phyloP scores from a whole-genome alignment of 1,140 invertebrate species.

The Scylla paramamosain region DNA sequence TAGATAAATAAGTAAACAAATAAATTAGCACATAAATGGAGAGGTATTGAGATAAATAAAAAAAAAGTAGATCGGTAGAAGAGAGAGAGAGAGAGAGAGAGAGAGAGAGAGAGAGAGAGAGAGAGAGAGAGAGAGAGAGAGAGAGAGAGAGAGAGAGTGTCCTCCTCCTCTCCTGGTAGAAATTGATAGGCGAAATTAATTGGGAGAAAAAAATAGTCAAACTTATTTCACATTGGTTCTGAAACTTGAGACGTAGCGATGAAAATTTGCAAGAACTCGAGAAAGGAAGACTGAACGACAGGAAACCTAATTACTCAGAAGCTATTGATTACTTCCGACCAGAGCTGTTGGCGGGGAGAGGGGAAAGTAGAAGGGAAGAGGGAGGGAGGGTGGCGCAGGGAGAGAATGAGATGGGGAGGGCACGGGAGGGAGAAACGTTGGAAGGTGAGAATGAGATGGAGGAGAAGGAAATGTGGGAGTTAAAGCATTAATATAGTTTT shows the following conservation, averaged over 20 bases:
- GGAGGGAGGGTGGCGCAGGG: not conserved
- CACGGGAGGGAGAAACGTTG: not conserved
- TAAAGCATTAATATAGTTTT: too few species aligned
- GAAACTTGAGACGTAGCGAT: not conserved
- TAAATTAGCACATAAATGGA: not conserved
- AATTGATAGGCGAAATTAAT: conserved; percentile 1
- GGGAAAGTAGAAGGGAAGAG: not conserved
- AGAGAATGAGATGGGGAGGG: not conserved
- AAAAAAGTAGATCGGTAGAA: not conserved
- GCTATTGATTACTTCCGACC: conserved; percentile 13
- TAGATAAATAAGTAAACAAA: not conserved
- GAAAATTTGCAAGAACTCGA: conserved; percentile 23
- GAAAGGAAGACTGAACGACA: conserved; percentile 21
- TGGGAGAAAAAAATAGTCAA: not conserved
- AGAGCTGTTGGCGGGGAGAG: not conserved
- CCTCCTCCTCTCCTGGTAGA: not conserved
- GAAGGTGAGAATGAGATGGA: not conserved
- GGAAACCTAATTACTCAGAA: conserved; percentile 23
- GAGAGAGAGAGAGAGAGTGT: not conserved
- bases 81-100: too few species aligned
- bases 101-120: too few species aligned
- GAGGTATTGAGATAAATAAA: too few species aligned
- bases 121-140: not conserved
- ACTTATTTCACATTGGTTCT: conserved; percentile 9
- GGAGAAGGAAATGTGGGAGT: not conserved